phyloP scores from a whole-genome alignment of 2,797 vertebrate species.

The Lemur catta region DNA sequence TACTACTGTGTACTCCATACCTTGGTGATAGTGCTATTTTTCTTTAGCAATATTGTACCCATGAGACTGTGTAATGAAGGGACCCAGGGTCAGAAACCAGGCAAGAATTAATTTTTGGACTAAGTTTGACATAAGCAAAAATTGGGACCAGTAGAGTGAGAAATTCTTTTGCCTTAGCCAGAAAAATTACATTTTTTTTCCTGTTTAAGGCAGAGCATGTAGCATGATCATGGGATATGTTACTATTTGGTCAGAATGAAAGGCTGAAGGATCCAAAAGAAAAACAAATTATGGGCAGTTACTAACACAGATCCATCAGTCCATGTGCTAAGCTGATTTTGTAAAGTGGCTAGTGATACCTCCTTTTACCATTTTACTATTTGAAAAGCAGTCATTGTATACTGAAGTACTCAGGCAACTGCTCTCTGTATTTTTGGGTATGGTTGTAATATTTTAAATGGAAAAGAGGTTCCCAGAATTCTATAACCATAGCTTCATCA shows the following conservation, averaged over 20 bases:
- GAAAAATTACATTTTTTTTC: neutral
- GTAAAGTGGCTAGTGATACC: neutral
- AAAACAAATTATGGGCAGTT: neutral
- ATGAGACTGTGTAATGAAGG: neutral
- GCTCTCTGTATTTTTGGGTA: neutral
- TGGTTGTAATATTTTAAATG: neutral
- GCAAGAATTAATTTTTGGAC: neutral
- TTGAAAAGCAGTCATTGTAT: neutral
- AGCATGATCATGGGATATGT: neutral
- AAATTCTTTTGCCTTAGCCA: neutral
- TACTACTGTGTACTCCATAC: neutral
- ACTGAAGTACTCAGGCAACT: neutral
- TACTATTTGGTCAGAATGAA: neutral
- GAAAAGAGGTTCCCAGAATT: neutral
- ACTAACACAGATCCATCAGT: neutral
- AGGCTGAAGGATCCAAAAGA: neutral
- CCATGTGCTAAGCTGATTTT: neutral
- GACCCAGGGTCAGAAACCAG: neutral
- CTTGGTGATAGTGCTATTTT: neutral
- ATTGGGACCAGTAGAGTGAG: neutral
- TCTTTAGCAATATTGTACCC: neutral
- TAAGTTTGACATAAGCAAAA: neutral
- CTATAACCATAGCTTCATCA: neutral
- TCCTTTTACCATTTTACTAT: neutral
- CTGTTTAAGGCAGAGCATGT: neutral